These are phyloP conservation scores for Notodromas monacha DNA, from an alignment of 2,888 invertebrate species.

Conservation along the genomic window DNA sequence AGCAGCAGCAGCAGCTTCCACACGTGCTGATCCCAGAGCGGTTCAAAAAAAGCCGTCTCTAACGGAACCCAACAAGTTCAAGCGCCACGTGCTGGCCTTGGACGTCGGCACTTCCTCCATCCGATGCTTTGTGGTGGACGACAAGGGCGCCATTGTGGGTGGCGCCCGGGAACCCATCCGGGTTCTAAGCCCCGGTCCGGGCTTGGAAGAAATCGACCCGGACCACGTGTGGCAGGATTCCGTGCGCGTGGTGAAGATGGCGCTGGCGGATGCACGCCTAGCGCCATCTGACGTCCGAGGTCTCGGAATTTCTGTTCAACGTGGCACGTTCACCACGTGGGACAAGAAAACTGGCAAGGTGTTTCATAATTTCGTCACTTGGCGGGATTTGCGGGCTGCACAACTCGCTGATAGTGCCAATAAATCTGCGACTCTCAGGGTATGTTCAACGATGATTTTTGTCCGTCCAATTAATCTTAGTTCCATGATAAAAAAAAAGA, in stretches of 20 bases:
- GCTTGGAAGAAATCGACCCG: conserved; percentile 61
- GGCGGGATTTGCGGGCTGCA: conserved; percentile 55
- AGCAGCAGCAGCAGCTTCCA: no score
- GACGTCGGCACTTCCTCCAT: conserved; percentile 71
- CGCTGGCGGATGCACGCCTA: not conserved
- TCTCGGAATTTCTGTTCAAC: conserved; percentile 41
- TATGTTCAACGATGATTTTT: no score
- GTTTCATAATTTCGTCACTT: conserved; percentile 54
- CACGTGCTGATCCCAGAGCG: no score
- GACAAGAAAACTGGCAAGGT: conserved; percentile 34
- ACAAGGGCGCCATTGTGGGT: conserved; percentile 19
- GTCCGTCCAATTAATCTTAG: no score
- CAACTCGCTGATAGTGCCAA: not conserved
- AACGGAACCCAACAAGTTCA: not conserved
- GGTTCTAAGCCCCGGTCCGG: conserved; percentile 39
- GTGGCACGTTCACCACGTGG: conserved; percentile 55
- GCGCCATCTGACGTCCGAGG: not conserved
- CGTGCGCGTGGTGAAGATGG: not conserved
- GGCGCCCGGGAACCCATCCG: not conserved
- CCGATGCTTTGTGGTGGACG: conserved; percentile 45
- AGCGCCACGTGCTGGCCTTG: conserved; percentile 33
- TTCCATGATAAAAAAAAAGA: no score
- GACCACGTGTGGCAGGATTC: conserved; percentile 33
- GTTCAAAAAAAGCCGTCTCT: no score
- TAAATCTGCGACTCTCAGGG: conserved; percentile 1